A percentile compares a stretch with the other conserved stretches of the same genome.
Evolutionary conservation across 2,888 invertebrate genomes (phyloP).

Genomic region (Muschampia plurimacula): DNA sequence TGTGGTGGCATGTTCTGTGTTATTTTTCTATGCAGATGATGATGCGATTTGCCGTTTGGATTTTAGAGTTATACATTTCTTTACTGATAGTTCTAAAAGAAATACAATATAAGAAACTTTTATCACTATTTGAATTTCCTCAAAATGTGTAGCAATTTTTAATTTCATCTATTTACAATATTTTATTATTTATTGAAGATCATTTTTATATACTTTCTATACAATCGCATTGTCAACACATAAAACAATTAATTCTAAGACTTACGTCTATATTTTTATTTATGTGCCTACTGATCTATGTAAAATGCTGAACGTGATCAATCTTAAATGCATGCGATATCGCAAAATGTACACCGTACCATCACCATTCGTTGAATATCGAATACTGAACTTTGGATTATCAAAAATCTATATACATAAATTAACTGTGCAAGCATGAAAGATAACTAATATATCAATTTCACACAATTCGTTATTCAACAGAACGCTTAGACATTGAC

Average conservation of each 20-base stretch:
- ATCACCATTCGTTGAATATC: background rate
- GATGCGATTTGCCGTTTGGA: slow-evolving; percentile 1
- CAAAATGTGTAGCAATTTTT: too few species aligned
- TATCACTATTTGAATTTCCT: background rate
- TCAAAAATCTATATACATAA: background rate
- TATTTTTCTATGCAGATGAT: slow-evolving; percentile 10
- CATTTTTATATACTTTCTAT: background rate
- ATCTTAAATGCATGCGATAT: slow-evolving; percentile 17
- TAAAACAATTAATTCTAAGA: too few species aligned
- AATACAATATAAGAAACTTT: background rate
- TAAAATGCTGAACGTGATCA: background rate
- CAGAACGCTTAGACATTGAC: too few species aligned
- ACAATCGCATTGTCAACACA: slow-evolving; percentile 7
- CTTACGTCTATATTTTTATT: too few species aligned
- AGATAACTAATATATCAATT: too few species aligned
- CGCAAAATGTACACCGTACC: slow-evolving; percentile 6
- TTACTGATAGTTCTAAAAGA: background rate
- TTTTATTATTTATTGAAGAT: too few species aligned
- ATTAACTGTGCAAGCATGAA: too few species aligned
- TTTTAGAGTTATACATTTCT: background rate
- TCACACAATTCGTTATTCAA: too few species aligned
- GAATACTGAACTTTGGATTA: background rate
- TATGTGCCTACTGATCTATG: background rate
- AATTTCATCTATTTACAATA: too few species aligned
- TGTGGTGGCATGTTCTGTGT: slow-evolving; percentile 30